Evolutionary conservation across 2,888 invertebrate species (phyloP).

Genomic region (Drosophila tanythrix): DNA sequence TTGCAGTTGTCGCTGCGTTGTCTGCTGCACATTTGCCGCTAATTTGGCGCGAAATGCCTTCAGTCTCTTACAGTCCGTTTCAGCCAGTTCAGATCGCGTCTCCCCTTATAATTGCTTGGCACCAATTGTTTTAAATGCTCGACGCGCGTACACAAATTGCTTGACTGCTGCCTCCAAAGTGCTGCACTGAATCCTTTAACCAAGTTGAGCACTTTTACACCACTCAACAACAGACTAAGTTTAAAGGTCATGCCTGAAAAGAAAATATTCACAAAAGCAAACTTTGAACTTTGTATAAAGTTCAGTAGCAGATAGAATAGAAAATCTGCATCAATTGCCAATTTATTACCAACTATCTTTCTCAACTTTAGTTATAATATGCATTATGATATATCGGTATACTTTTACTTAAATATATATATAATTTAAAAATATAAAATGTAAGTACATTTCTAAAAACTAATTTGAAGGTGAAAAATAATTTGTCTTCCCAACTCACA

Average conservation of each 20-base stretch:
- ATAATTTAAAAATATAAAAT: not conserved
- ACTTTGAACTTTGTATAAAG: not conserved
- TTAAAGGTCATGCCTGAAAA: not conserved
- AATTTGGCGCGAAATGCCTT: constrained; percentile 66
- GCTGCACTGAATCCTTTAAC: constrained; percentile 44
- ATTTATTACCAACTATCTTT: not conserved
- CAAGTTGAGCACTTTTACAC: constrained; percentile 49
- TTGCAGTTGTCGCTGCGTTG: constrained; percentile 18
- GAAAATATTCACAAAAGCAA: not conserved
- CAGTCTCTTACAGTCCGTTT: not conserved
- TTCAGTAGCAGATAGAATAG: not conserved
- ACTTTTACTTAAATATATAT: not conserved
- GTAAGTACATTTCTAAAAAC: not conserved
- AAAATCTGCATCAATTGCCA: not conserved
- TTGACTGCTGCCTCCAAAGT: constrained; percentile 43
- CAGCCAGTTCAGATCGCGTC: constrained; percentile 11
- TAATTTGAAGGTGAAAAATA: not conserved
- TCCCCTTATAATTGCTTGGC: constrained; percentile 74
- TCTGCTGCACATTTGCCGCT: constrained; percentile 65
- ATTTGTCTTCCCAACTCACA: too few species aligned
- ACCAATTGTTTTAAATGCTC: constrained; percentile 81
- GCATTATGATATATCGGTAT: not conserved
- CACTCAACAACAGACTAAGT: constrained; percentile 22
- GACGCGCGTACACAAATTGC: constrained; percentile 72
- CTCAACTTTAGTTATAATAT: not conserved